Conservation (phyloP, 2,888 invertebrate genomes). For the Megaustenia siamemsis region DNA sequence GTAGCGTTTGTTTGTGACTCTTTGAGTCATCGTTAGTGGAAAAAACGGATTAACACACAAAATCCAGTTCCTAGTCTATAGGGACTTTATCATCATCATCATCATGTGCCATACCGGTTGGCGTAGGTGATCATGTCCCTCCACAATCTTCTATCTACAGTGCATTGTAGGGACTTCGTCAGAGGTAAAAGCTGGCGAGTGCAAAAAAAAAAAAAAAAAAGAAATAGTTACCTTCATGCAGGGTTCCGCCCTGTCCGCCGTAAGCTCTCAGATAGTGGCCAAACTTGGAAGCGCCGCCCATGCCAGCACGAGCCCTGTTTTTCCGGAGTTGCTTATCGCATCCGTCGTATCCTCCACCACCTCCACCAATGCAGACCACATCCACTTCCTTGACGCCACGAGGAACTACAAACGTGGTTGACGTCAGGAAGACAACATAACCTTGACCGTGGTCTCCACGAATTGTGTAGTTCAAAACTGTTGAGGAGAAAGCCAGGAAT, state of each 20-base stretch:
- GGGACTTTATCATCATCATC: too few relatives aligned
- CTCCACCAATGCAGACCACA: slow-evolving; percentile 60
- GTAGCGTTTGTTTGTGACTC: too few relatives aligned
- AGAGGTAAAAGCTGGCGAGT: too few relatives aligned
- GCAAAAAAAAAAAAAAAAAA: background rate
- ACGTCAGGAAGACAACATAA: slow-evolving; percentile 53
- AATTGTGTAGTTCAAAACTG: slow-evolving; percentile 54
- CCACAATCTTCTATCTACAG: too few relatives aligned
- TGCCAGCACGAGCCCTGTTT: slow-evolving; percentile 51
- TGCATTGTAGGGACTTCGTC: too few relatives aligned
- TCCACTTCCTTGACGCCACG: slow-evolving; percentile 53
- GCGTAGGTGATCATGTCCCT: too few relatives aligned
- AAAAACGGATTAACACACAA: too few relatives aligned
- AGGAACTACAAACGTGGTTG: slow-evolving; percentile 57
- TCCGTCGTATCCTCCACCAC: slow-evolving; percentile 59
- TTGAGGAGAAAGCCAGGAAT: background rate
- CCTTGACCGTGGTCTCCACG: slow-evolving; percentile 48
- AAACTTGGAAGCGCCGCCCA: slow-evolving; percentile 57
- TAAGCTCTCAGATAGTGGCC: slow-evolving; percentile 56
- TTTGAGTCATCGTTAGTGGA: too few relatives aligned
- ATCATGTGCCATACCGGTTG: too few relatives aligned
- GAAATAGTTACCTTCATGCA: slow-evolving; percentile 47
- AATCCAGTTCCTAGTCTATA: too few relatives aligned
- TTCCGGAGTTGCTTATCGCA: slow-evolving; percentile 37
- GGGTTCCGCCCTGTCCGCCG: slow-evolving; percentile 58